A percentile compares a stretch with the other conserved stretches of the same genome.
phyloP scores from a whole-genome alignment of 2,797 vertebrate species.

The Sebastes aleutianus region DNA sequence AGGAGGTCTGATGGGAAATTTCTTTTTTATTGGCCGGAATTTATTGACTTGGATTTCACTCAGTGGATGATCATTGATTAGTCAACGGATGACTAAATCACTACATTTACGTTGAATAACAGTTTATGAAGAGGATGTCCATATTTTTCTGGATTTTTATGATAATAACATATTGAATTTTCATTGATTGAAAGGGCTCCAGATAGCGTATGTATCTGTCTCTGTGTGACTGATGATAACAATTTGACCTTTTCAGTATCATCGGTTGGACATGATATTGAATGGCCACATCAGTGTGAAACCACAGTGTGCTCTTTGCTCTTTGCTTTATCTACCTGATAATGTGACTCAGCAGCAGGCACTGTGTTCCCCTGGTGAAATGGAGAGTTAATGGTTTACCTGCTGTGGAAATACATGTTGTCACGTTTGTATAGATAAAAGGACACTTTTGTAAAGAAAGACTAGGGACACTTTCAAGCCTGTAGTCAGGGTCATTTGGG shows the following conservation, averaged over 20 bases:
- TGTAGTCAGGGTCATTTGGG: background rate
- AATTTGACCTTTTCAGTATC: background rate
- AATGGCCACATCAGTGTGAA: background rate
- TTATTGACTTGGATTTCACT: constrained; percentile 28
- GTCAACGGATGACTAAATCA: background rate
- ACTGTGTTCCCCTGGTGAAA: background rate
- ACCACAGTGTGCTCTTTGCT: background rate
- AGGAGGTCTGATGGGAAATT: constrained; percentile 24
- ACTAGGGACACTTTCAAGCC: background rate
- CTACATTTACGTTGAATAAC: background rate
- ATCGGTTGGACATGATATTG: background rate
- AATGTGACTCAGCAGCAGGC: background rate
- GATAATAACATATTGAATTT: background rate
- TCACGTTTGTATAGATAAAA: background rate
- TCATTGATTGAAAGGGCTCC: background rate
- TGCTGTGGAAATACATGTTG: background rate
- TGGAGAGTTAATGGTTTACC: background rate
- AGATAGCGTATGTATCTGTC: background rate
- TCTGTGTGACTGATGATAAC: background rate
- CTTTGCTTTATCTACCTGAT: background rate
- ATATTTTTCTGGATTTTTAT: background rate
- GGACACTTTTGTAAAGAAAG: background rate
- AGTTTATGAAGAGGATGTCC: background rate
- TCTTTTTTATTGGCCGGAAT: background rate
- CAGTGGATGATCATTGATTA: constrained; percentile 9